phyloP scores from a whole-genome alignment of 2,888 invertebrate species.

The Drosophila histrio region DNA sequence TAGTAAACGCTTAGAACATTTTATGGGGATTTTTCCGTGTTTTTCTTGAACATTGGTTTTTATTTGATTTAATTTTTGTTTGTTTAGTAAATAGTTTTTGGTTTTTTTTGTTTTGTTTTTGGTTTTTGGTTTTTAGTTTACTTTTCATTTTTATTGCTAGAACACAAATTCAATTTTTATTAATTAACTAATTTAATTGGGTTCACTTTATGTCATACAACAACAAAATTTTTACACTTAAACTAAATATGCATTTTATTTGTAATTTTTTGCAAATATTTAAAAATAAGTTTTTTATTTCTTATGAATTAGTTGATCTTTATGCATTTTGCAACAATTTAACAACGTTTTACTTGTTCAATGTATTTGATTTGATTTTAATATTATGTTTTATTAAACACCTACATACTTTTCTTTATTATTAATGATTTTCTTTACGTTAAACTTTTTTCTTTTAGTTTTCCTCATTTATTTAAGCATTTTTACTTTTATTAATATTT shows the following conservation, averaged over 20 bases:
- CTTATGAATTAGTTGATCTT: constrained; percentile 73
- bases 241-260: constrained; percentile 60
- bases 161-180: constrained; percentile 75
- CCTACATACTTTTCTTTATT: constrained; percentile 66
- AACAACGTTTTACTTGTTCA: constrained; percentile 74
- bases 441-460: constrained; percentile 47
- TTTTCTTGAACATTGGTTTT: constrained; percentile 55
- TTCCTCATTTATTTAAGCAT: constrained; percentile 68
- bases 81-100: constrained; percentile 55
- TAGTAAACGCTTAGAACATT: constrained; percentile 77
- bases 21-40: constrained; percentile 57
- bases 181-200: constrained; percentile 76
- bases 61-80: constrained; percentile 48
- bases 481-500: constrained; percentile 46
- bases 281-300: constrained; percentile 66
- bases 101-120: constrained; percentile 23
- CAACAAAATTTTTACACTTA: constrained; percentile 80
- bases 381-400: constrained; percentile 57
- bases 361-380: constrained; percentile 61
- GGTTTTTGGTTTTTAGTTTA: constrained; percentile 50
- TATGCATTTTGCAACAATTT: constrained; percentile 74
- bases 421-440: constrained; percentile 65
- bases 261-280: constrained; percentile 66
- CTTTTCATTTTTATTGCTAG: constrained; percentile 70
- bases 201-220: constrained; percentile 72